These are phyloP conservation scores for Priapulus caudatus DNA, from an alignment of 2,888 invertebrate genomes.

Conservation along the genomic window DNA sequence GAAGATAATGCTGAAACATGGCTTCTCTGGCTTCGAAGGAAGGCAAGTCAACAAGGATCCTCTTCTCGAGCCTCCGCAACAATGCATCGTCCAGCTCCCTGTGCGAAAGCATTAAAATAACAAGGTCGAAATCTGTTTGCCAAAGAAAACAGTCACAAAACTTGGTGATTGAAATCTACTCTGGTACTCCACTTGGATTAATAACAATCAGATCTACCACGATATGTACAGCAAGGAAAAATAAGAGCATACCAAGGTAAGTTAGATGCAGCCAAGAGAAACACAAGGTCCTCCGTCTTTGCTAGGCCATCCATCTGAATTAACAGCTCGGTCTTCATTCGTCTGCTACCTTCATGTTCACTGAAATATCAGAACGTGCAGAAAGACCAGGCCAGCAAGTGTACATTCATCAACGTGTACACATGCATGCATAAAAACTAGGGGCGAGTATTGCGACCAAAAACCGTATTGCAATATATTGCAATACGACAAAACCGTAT, in stretches of 20 bases:
- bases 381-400: too few relatives aligned
- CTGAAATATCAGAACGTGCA: too few relatives aligned
- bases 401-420: too few relatives aligned
- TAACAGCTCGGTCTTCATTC: conserved; percentile 77
- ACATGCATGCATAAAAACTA: too few relatives aligned
- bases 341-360: conserved; percentile 71
- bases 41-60: conserved; percentile 68
- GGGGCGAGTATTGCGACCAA: too few relatives aligned
- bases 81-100: conserved; percentile 81
- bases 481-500: too few relatives aligned
- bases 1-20: conserved; percentile 50
- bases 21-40: conserved; percentile 50
- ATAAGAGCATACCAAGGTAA: conserved; percentile 67
- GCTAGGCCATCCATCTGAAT: conserved; percentile 69
- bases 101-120: conserved; percentile 24
- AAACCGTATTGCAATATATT: too few relatives aligned
- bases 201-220: too few relatives aligned
- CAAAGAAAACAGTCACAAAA: background rate
- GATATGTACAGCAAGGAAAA: too few relatives aligned
- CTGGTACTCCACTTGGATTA: too few relatives aligned
- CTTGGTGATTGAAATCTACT: too few relatives aligned
- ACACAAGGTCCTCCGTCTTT: conserved; percentile 51
- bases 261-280: conserved; percentile 75
- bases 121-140: background rate
- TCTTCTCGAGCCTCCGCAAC: conserved; percentile 71